Conservation (phyloP, 2,113 vertebrate species). For the Daphoenositta chrysoptera region DNA sequence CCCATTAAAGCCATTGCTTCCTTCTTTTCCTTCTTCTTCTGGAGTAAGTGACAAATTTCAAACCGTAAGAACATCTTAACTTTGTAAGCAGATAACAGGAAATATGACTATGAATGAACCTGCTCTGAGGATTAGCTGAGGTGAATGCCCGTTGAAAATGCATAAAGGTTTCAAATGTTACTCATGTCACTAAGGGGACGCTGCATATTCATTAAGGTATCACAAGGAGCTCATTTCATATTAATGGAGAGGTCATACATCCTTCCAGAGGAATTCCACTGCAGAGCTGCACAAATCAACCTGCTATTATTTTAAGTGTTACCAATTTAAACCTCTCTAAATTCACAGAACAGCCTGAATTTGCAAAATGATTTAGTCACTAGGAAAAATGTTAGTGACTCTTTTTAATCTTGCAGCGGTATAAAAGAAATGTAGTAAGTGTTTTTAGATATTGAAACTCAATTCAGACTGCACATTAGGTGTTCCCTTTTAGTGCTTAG, state of each 20-base stretch:
- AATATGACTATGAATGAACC: conserved; percentile 56
- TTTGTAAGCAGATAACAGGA: conserved; percentile 61
- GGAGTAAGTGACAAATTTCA: conserved; percentile 49
- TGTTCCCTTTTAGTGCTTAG: background rate
- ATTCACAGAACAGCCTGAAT: background rate
- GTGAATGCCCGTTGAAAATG: conserved; percentile 60
- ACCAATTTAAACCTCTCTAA: conserved; percentile 9
- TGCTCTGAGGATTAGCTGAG: conserved; percentile 55
- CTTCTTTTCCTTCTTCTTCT: conserved; percentile 27
- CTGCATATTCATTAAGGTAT: conserved; percentile 69
- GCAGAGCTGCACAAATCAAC: conserved; percentile 23
- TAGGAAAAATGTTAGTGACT: background rate
- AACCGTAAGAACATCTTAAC: conserved; percentile 44
- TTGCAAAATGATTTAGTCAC: background rate
- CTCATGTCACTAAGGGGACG: conserved; percentile 53
- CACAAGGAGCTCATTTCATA: conserved; percentile 62
- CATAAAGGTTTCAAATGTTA: conserved; percentile 63
- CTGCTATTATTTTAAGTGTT: conserved; percentile 40
- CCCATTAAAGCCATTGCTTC: conserved; percentile 1
- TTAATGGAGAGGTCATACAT: conserved; percentile 61
- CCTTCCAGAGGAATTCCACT: conserved; percentile 56
- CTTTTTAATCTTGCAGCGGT: background rate
- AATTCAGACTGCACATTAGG: background rate
- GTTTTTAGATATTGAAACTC: background rate
- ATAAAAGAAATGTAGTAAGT: background rate